Evolutionary conservation across 2,888 invertebrate genomes (phyloP), one percentile per base, ranked within the genome.

Genomic region (Sinotaia quadrata): DNA sequence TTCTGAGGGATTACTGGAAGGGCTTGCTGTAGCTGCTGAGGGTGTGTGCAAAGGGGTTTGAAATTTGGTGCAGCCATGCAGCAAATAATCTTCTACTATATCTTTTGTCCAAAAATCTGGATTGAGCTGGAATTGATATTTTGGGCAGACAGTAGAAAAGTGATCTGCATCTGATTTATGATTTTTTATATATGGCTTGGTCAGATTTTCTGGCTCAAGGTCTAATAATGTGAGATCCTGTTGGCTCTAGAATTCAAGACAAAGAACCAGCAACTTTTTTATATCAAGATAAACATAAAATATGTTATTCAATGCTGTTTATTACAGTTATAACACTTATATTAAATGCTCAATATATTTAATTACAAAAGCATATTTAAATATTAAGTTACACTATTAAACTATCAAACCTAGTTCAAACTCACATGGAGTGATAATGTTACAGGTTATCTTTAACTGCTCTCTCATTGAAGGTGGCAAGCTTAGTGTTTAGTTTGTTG

Each of bases 171-270:
- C 75, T 24, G 58, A 41, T 21, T 54, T 68, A 15, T 31, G 51
- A 54, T 60, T 47, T 60, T 74, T 79, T 33, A 68, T 68, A 31
- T 77, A 73, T 10, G 80, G 78, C 70, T 81, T 83, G 33, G 72
- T 73, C 31, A 83, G 72, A 41, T 75, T 75, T 8, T 82, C 82
- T 59, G 75, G 74, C 29, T 82, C 84, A 12, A 82, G 68, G 63
- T 82, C 82, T 56, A 75, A 65, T 18, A 84, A 66, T 5, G 81
- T 79, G 36, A 84, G 70, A 62, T 84, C 81, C 71, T 83, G 82
- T 56, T 83, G 83, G 69, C 84, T 84, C 84, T 84, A 72, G 27
- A 62, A 74, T 65, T n/a, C n/a, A n/a, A n/a, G n/a, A n/a, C n/a
- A n/a, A n/a, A n/a, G n/a, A n/a, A n/a, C n/a, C n/a, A n/a, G n/a